These are phyloP conservation scores for Muscina levida DNA, from an alignment of 2,888 invertebrate genomes.

Conservation along the genomic window DNA sequence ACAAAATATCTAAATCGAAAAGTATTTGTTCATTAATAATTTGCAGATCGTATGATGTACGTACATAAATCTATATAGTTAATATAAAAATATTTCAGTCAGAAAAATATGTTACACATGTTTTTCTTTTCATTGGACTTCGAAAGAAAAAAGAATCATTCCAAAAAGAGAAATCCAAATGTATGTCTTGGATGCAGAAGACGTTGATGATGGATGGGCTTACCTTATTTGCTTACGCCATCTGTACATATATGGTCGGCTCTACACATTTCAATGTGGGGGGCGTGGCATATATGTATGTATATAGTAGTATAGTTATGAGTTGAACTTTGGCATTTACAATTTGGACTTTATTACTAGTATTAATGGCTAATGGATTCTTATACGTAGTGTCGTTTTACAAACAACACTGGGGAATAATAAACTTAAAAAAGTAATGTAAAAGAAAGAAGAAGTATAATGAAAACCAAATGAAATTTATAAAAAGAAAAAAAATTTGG, in stretches of 20 bases:
- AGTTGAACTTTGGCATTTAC: constrained; percentile 62
- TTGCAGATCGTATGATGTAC: constrained; percentile 29
- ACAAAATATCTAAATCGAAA: constrained; percentile 57
- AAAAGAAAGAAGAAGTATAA: constrained; percentile 1
- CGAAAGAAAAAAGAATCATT: constrained; percentile 29
- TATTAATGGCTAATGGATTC: constrained; percentile 16
- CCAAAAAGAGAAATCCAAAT: background rate
- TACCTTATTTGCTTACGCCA: background rate
- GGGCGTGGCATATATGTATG: no score
- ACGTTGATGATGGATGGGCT: no score
- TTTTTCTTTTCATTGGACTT: constrained; percentile 40
- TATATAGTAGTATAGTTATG: constrained; percentile 10
- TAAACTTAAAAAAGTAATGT: constrained; percentile 19
- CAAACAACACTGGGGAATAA: constrained; percentile 45
- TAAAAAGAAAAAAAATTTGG: constrained; percentile 20
- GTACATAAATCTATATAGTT: constrained; percentile 41
- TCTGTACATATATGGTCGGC: no score
- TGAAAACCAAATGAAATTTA: background rate
- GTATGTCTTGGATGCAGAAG: background rate
- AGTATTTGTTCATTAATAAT: constrained; percentile 60
- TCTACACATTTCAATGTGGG: no score
- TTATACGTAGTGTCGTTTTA: constrained; percentile 36
- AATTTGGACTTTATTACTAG: constrained; percentile 38
- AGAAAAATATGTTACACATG: constrained; percentile 46
- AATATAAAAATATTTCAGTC: constrained; percentile 57